Evolutionary conservation across 1,140 invertebrate genomes (phyloP), one percentile per base, ranked within the genome.

Genomic region (Macrobrachium rosenbergii): DNA sequence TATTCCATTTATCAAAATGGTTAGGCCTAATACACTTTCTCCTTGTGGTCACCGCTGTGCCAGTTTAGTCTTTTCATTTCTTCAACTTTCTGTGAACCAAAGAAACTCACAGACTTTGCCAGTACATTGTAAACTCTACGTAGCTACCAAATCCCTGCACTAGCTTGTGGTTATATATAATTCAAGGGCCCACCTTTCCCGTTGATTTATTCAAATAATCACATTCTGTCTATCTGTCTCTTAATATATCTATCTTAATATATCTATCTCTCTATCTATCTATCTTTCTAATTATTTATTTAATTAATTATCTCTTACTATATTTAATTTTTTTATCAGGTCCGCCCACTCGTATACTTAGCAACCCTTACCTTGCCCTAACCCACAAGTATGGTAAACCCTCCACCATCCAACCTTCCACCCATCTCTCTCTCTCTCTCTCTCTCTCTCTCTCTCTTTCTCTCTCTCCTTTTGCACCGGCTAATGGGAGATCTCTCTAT

Each of bases 391-490:
- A 19, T 59, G 11, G 23, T 16, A 17, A 11, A 1, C 17, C 16
- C 45, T 28, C 45, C 6, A 12, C n/a, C n/a, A 17, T 37, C 23
- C 23, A 16, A 2, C 52, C 14, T 10, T 75, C 72, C 8, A 75
- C 37, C 72, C 6, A 37, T 28, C 69, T 73, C 69, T 73, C 21
- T 16, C 5, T n/a, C 28, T 73, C n/a, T 43, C 75, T 77, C 37
- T 77, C 75, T 77, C 75, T 19, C 52, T n/a, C 28, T 45, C 28
- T 76, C n/a, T n/a, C n/a, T n/a, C n/a, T n/a, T n/a, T n/a, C n/a
- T 45, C n/a, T 21, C 5, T 21, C 14, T 10, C 37, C 52, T 69
- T 43, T 67, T 23, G 19, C 64, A 11, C 64, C 23, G 19, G 8
- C 64, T 67, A 52, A 52, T 52, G 52, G 52, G 52, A 52, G 7